A percentile compares a stretch with the other conserved stretches of the same genome.
Conservation (phyloP, 2,888 invertebrate genomes). For the Sussaba pulchella region DNA sequence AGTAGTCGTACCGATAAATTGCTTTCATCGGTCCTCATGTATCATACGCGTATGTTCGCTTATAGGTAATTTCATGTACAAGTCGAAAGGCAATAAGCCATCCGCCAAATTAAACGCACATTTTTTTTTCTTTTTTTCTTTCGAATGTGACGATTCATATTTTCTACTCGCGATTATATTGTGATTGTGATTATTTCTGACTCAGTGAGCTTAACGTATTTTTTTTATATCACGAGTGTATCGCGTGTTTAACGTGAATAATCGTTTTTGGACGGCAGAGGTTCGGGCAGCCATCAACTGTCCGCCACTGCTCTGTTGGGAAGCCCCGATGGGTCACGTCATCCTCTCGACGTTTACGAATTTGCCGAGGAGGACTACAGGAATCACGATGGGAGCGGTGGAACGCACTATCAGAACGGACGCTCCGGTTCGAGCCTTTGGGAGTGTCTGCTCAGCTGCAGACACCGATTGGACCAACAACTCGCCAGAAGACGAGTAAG, state of each 20-base stretch:
- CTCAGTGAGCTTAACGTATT: neutral
- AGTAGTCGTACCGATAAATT: neutral
- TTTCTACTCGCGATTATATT: too few species aligned
- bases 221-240: constrained; percentile 12
- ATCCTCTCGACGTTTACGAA: constrained; percentile 90
- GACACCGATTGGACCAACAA: constrained; percentile 91
- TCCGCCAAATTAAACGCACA: neutral
- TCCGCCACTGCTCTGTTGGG: constrained; percentile 93
- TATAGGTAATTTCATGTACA: too few species aligned
- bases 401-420: constrained; percentile 83
- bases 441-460: constrained; percentile 92
- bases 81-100: too few species aligned
- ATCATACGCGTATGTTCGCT: too few species aligned
- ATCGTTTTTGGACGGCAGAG: constrained; percentile 84
- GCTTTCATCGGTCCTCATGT: too few species aligned
- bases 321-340: constrained; percentile 93
- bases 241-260: constrained; percentile 6
- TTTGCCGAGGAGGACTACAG: constrained; percentile 87
- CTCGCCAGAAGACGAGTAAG: constrained; percentile 92
- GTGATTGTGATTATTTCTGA: constrained; percentile 1
- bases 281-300: constrained; percentile 92
- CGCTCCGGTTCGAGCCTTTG: constrained; percentile 86
- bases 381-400: constrained; percentile 80
- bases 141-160: neutral
- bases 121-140: too few species aligned